Base-by-base conservation (phyloP, 2,797 vertebrate genomes). In the Emys orbicularis region DNA sequence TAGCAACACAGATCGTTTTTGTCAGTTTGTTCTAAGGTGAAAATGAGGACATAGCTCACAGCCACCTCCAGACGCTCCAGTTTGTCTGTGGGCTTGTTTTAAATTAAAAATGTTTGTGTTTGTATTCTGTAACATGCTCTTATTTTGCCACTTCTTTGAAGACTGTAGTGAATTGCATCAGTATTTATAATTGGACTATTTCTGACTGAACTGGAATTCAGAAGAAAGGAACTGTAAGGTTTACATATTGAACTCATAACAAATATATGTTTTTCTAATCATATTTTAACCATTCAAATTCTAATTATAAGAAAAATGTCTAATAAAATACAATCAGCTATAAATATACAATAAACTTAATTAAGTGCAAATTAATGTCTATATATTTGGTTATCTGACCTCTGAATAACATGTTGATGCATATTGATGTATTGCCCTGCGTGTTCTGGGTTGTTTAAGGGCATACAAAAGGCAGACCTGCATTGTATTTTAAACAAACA, bases 401-500 rank as follows among this genome's bases (percentile, higher is more conserved):
- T 56, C 5, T 15, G 79, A 61, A 90, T 92, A 95, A 47, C 25
- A 81, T 90, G n/a, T 9, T 94, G 83, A 2, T 29, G 44, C 74
- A 93, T 16, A 88, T 52, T 96, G 95, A 94, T 3, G 52, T 56
- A 79, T 72, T 91, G 81, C 72, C 72, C 81, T 74, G 59, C 47
- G 41, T 0, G 61, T 86, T 97, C 92, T 76, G 34, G 95, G 94
- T 94, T 80, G 52, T 59, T 81, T 85, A 94, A 97, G 92, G 97
- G 18, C 90, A 94, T 65, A 93, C 81, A 95, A 96, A 96, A 96
- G 95, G 84, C 87, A 97, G 90, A 95, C 87, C 93, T 83, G 93
- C 96, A 93, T 13, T 87, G 68, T 92, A 68, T 95, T 79, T 94
- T 95, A 93, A 97, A 89, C 94, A 92, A 97, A 89, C 41, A 76